Conservation (phyloP, 1,140 invertebrate genomes). For the Psilanteris sp. region DNA sequence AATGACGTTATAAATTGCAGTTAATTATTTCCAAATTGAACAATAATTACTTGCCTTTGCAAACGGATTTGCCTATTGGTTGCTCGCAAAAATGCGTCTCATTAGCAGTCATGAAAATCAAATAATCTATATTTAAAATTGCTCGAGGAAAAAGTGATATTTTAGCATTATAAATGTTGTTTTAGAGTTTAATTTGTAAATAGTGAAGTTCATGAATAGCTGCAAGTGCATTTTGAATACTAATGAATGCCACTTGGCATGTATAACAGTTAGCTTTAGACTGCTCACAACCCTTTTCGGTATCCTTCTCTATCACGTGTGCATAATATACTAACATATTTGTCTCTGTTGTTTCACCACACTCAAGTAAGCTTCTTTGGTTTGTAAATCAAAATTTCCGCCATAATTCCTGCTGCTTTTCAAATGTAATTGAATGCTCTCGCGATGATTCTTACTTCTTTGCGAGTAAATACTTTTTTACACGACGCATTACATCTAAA, state of each 20-base stretch:
- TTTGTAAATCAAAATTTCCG: constrained; percentile 41
- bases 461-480: too few species aligned
- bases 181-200: constrained; percentile 49
- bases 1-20: too few species aligned
- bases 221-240: constrained; percentile 56
- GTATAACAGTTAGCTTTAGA: constrained; percentile 53
- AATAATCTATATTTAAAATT: too few species aligned
- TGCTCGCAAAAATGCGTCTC: too few species aligned
- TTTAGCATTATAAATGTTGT: constrained; percentile 20
- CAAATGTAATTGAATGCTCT: background rate
- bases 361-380: constrained; percentile 13
- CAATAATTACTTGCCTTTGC: too few species aligned
- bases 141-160: constrained; percentile 3
- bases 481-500: too few species aligned
- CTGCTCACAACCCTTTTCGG: constrained; percentile 39
- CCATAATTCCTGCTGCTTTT: constrained; percentile 9
- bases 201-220: constrained; percentile 52
- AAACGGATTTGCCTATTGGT: too few species aligned
- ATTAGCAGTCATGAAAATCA: too few species aligned
- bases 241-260: constrained; percentile 53
- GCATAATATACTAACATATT: constrained; percentile 52
- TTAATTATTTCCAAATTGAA: too few species aligned
- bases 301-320: constrained; percentile 36
- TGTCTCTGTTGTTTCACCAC: constrained; percentile 31
- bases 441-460: too few species aligned